phyloP scores from a whole-genome alignment of 2,113 vertebrate species.

The Turnix velox region DNA sequence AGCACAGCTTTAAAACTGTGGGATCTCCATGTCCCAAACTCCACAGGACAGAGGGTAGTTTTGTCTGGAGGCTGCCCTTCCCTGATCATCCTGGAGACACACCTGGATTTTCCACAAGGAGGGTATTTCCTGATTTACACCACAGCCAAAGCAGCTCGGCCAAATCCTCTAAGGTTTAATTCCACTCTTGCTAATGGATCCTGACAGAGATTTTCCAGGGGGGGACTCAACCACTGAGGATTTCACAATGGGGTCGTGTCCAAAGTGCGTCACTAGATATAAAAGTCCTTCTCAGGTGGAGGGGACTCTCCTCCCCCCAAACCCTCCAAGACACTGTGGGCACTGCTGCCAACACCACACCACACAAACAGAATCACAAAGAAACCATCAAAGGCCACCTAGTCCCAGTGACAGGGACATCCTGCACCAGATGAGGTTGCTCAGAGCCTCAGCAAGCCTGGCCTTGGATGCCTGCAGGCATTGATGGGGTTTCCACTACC shows the following conservation, averaged over 20 bases:
- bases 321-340: not conserved
- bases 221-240: not conserved
- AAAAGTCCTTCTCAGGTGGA: not conserved
- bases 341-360: not conserved
- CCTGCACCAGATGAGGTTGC: too few relatives aligned
- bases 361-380: fast-evolving
- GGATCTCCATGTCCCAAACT: not conserved
- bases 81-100: not conserved
- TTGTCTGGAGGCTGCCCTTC: not conserved
- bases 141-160: constrained; percentile 26
- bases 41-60: not conserved
- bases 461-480: too few relatives aligned
- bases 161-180: constrained; percentile 50
- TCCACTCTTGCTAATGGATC: constrained; percentile 11
- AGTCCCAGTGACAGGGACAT: too few relatives aligned
- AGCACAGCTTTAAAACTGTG: not conserved
- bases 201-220: constrained; percentile 45
- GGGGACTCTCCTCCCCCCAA: not conserved
- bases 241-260: not conserved
- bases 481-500: too few relatives aligned
- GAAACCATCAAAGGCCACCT: too few relatives aligned
- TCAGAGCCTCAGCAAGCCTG: too few relatives aligned
- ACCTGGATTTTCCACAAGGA: not conserved
- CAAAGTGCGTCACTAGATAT: not conserved
- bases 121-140: constrained; percentile 35